A percentile compares a stretch with the other conserved stretches of the same genome.
These are phyloP conservation scores for Pristionchus arcanus DNA, from an alignment of 2,888 invertebrate species.

Conservation along the genomic window DNA sequence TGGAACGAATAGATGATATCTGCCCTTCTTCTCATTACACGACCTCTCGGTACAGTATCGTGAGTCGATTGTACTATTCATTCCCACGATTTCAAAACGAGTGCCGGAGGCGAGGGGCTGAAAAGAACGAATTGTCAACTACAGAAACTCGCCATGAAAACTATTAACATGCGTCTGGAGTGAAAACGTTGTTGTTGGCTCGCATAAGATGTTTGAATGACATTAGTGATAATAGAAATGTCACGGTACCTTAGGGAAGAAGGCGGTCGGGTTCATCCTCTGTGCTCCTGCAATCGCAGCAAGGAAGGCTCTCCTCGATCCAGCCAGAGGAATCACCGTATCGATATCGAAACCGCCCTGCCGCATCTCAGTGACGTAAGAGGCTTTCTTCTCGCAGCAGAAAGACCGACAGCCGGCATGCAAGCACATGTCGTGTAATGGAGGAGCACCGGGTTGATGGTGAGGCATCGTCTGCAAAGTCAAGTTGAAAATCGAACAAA, in stretches of 20 bases:
- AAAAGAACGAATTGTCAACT: neutral
- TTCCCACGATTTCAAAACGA: constrained; percentile 66
- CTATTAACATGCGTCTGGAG: too few relatives aligned
- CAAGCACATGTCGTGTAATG: constrained; percentile 61
- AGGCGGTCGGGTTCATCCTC: constrained; percentile 21
- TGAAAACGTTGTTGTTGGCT: too few relatives aligned
- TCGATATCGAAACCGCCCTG: constrained; percentile 41
- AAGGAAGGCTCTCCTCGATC: neutral
- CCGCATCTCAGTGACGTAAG: constrained; percentile 13
- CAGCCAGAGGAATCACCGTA: constrained; percentile 27
- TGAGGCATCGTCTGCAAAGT: constrained; percentile 58
- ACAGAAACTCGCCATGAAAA: too few relatives aligned
- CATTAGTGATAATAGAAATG: neutral
- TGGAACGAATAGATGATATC: constrained; percentile 75
- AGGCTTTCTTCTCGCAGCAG: constrained; percentile 60
- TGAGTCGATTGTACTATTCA: constrained; percentile 70
- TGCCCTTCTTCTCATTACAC: constrained; percentile 67
- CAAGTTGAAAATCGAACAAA: too few relatives aligned
- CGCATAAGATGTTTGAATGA: too few relatives aligned
- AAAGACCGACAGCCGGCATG: constrained; percentile 59
- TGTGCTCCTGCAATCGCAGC: constrained; percentile 25
- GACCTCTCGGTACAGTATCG: constrained; percentile 69
- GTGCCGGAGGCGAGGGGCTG: constrained; percentile 59
- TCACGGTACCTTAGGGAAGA: constrained; percentile 22
- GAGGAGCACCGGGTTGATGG: constrained; percentile 64